Conservation (phyloP, 2,888 invertebrate genomes). For the Calliscelio sp. region DNA sequence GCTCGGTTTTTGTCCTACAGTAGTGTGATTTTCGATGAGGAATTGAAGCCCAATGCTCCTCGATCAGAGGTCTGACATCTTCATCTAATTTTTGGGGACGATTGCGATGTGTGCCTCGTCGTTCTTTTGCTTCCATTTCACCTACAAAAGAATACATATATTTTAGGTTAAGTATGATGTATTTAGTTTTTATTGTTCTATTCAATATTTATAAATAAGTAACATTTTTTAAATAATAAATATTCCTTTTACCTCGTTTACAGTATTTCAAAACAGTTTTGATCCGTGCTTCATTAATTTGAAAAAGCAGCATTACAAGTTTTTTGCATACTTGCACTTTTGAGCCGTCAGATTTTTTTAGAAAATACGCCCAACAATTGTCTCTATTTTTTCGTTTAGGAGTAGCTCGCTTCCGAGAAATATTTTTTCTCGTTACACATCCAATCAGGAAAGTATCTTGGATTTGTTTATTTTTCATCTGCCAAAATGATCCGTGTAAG, state of each 20-base stretch:
- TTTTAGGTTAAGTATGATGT: no score
- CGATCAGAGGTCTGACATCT: not conserved
- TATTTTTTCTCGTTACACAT: not conserved
- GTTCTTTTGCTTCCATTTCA: no score
- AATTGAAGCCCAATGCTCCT: not conserved
- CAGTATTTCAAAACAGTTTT: constrained; percentile 27
- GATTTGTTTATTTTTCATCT: not conserved
- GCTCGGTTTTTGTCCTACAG: not conserved
- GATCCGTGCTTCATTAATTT: constrained; percentile 27
- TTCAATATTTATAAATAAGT: no score
- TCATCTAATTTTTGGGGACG: not conserved
- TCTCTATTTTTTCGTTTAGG: not conserved
- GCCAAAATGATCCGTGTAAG: not conserved
- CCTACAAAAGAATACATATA: no score
- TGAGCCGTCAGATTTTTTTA: not conserved
- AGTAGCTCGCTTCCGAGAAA: not conserved
- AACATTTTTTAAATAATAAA: no score
- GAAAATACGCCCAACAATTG: not conserved
- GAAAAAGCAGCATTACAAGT: constrained; percentile 21
- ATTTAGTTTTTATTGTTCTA: no score
- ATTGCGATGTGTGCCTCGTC: not conserved
- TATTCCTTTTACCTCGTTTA: no score
- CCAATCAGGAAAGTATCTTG: constrained; percentile 28
- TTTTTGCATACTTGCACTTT: constrained; percentile 25
- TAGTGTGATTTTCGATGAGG: not conserved